Conservation (phyloP, 2,797 vertebrate species). For the Petrocephalus schoutedeni region DNA sequence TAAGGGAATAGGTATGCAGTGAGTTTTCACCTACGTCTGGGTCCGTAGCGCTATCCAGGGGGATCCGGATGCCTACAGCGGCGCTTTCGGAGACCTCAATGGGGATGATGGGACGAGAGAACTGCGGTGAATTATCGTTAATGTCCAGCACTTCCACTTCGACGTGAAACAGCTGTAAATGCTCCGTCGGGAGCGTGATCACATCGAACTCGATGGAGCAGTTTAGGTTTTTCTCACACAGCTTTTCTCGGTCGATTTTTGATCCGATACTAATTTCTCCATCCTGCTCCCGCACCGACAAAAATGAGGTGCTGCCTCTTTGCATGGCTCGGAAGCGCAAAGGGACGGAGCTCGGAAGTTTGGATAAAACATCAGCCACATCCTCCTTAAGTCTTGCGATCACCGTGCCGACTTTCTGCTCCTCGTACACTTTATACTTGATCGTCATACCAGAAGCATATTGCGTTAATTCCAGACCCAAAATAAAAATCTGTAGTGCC, state of each 20-base stretch:
- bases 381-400: conserved; percentile 84
- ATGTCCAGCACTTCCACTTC: conserved; percentile 94
- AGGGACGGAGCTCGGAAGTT: conserved; percentile 76
- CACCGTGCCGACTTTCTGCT: conserved; percentile 85
- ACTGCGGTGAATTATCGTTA: conserved; percentile 92
- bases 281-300: conserved; percentile 81
- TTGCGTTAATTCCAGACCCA: conserved; percentile 47
- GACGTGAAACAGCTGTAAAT: conserved; percentile 90
- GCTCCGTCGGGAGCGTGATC: conserved; percentile 88
- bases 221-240: conserved; percentile 90
- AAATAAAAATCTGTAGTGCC: conserved; percentile 51
- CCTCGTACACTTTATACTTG: conserved; percentile 89
- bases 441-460: conserved; percentile 70
- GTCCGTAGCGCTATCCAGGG: conserved; percentile 90
- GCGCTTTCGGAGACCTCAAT: conserved; percentile 93
- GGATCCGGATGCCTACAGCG: conserved; percentile 84
- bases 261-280: conserved; percentile 89
- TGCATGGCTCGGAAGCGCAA: conserved; percentile 90
- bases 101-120: conserved; percentile 81
- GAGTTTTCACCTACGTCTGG: conserved; percentile 92
- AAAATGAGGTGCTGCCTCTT: conserved; percentile 72
- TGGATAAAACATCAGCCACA: conserved; percentile 77
- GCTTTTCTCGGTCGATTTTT: conserved; percentile 89
- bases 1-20: conserved; percentile 83
- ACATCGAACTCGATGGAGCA: conserved; percentile 95